Evolutionary conservation across 2,888 invertebrate genomes (phyloP).

Genomic region (Bibio marci): DNA sequence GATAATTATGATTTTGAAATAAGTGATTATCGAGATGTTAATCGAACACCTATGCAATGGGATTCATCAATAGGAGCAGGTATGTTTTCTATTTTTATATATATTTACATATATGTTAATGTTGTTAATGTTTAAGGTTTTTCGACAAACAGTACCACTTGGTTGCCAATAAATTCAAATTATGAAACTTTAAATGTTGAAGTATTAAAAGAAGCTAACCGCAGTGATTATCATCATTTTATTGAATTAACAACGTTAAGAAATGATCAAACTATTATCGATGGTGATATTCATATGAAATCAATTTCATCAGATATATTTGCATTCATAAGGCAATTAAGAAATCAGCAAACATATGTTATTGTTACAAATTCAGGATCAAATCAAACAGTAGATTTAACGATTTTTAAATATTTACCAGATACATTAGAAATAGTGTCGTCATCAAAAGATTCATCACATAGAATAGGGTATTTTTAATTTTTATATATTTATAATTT

Average conservation of each 20-base stretch:
- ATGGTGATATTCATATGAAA: conserved; percentile 31
- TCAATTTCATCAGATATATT: conserved; percentile 13
- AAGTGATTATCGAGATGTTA: conserved; percentile 54
- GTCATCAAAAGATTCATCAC: neutral
- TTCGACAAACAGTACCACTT: conserved; percentile 35
- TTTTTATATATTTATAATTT: too few relatives aligned
- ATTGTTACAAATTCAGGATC: conserved; percentile 31
- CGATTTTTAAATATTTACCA: conserved; percentile 29
- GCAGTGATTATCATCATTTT: conserved; percentile 42
- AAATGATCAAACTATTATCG: conserved; percentile 31
- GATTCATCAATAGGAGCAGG: conserved; percentile 33
- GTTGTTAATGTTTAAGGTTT: conserved; percentile 40
- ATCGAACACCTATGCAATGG: conserved; percentile 73
- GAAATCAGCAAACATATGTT: conserved; percentile 12
- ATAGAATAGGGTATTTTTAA: conserved; percentile 6
- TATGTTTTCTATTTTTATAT: conserved; percentile 15
- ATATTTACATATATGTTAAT: conserved; percentile 17
- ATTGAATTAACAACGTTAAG: conserved; percentile 36
- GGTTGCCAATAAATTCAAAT: conserved; percentile 51
- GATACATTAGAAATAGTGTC: conserved; percentile 27
- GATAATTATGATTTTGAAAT: conserved; percentile 29
- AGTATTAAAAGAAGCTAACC: conserved; percentile 25
- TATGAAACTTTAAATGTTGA: conserved; percentile 41
- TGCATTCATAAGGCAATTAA: conserved; percentile 11
- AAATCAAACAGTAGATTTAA: conserved; percentile 27